phyloP scores from a whole-genome alignment of 2,888 invertebrate species.

The Mythimna loreyi region DNA sequence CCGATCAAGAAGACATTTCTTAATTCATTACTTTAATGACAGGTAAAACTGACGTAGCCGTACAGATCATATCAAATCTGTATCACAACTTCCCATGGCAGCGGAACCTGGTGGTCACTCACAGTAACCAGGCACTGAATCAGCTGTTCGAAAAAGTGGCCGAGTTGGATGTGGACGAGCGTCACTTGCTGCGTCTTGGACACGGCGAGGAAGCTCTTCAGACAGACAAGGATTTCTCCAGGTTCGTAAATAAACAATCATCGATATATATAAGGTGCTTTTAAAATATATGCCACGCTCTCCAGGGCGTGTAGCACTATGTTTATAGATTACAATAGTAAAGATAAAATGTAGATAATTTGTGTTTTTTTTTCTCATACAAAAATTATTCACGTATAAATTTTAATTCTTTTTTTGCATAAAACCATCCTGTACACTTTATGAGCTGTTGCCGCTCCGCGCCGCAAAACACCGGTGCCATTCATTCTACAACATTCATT shows the following conservation, averaged over 20 bases:
- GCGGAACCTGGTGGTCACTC: conserved; percentile 99
- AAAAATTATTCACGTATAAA: too few species aligned
- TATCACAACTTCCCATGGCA: conserved; percentile 99
- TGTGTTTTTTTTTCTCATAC: too few species aligned
- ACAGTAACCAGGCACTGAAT: conserved; percentile 99
- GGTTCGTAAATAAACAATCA: conserved; percentile 79
- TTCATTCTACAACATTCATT: too few species aligned
- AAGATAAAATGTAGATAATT: too few species aligned
- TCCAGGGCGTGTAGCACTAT: too few species aligned
- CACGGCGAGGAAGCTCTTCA: conserved; percentile 99
- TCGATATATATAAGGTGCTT: too few species aligned
- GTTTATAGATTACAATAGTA: too few species aligned
- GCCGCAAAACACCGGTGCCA: too few species aligned
- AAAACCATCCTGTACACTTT: too few species aligned
- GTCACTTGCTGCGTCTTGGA: conserved; percentile 99
- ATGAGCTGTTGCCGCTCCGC: too few species aligned
- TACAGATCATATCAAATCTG: conserved; percentile 99
- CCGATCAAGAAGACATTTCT: not conserved
- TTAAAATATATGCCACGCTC: too few species aligned
- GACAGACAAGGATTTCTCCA: conserved; percentile 99
- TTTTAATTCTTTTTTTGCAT: too few species aligned
- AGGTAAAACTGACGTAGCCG: conserved; percentile 99
- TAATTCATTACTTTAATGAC: conserved; percentile 13
- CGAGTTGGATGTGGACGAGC: conserved; percentile 98
- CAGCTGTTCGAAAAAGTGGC: conserved; percentile 99